These are phyloP conservation scores for Prosapia bicincta DNA, from an alignment of 2,888 invertebrate species.

Conservation along the genomic window DNA sequence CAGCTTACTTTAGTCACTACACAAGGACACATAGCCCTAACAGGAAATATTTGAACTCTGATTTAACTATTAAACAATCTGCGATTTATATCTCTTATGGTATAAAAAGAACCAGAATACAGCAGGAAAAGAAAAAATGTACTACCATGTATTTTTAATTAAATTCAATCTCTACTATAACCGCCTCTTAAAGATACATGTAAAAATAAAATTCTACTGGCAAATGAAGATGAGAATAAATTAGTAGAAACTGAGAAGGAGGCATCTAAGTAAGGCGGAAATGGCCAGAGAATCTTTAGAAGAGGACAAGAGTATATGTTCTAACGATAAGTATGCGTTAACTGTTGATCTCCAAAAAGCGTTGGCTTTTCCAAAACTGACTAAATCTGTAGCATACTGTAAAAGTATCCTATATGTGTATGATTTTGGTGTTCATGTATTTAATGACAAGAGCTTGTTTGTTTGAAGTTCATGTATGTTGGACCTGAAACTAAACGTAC, in stretches of 20 bases:
- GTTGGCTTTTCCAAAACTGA: constrained; percentile 11
- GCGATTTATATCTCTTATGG: constrained; percentile 12
- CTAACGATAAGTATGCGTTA: constrained; percentile 18
- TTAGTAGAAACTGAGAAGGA: constrained; percentile 12
- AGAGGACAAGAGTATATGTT: constrained; percentile 11
- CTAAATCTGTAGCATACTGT: background rate
- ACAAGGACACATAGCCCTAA: constrained; percentile 17
- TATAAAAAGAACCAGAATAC: constrained; percentile 8
- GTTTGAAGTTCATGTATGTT: constrained; percentile 14
- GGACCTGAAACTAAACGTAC: constrained; percentile 11
- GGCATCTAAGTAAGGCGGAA: constrained; percentile 15
- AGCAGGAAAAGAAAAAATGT: constrained; percentile 23
- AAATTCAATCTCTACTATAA: constrained; percentile 23
- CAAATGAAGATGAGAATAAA: constrained; percentile 18
- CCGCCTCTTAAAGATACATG: constrained; percentile 10
- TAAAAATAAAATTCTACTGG: background rate
- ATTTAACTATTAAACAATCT: constrained; percentile 22
- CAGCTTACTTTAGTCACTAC: constrained; percentile 21
- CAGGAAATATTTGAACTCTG: constrained; percentile 20
- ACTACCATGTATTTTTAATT: constrained; percentile 22
- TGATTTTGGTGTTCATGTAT: constrained; percentile 4
- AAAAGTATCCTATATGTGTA: constrained; percentile 7
- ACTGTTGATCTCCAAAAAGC: constrained; percentile 18
- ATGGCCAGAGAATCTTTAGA: constrained; percentile 4
- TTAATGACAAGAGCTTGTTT: too few relatives aligned